Base-by-base conservation (phyloP, 2,797 vertebrate genomes). In the Lepilemur septentrionalis region DNA sequence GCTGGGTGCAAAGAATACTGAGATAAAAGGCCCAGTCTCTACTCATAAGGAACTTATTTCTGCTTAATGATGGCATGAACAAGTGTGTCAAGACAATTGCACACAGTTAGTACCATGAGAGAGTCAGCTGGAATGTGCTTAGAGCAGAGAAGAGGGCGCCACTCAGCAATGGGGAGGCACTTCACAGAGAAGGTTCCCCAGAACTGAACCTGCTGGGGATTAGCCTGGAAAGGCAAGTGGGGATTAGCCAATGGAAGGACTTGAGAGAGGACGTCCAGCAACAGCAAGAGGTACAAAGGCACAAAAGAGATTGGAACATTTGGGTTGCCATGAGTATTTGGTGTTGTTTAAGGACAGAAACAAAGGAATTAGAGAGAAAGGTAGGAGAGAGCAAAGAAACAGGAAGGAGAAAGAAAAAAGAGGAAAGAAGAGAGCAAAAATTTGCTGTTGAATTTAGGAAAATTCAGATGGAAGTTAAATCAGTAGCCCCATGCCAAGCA, bases 31-130 rank as follows among this genome's bases (percentile, higher is more conserved):
- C 3, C 13, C 2, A 41, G 59, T 69, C 9, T 75, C n/a, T 57
- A 52, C 41, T 91, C 48, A 30, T 25, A 96, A 96, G 59, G 10
- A 94, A 63, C 30, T 81, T 67, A 78, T 25, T 70, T 70, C 20
- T 57, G 14, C 2, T 84, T 90, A 63, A n/a, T 57, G 17, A 70
- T 6, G 9, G 10, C 14, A 48, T 18, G 15, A 55, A 63, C 22
- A 91, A 69, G n/a, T 12, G 4, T 41, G 48, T n/a, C 6, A 23
- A 55, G 69, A 80, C 7, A 50, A 65, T 0, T 28, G 7, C 23
- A 46, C 32, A 30, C 8, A 4, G 9, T 17, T 41, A 4, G 3
- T 6, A 52, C 0, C 7, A 69, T 5, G 18, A 67, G 1, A 63
- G 28, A 52, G 4, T 4, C 0, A 92, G 5, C 35, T n/a, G 0